Evolutionary conservation across 2,888 invertebrate genomes (phyloP), one percentile per base, ranked within the genome.

Genomic region (Poecilobothrus nobilitatus): DNA sequence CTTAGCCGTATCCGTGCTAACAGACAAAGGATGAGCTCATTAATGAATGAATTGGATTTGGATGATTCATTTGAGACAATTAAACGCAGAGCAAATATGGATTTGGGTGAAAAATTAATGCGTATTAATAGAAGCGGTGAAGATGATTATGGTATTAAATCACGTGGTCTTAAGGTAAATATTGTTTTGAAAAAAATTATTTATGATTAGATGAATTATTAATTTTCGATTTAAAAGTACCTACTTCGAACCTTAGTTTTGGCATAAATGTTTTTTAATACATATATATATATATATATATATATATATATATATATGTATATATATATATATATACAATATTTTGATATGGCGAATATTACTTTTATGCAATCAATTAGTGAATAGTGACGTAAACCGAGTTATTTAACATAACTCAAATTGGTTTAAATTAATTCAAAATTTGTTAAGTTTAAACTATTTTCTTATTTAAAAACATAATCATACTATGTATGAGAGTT

Each of bases 1-100:
- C 79, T 88, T 71, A 85, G 83, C 76, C 85, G 87, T 74, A 84
- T 88, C 73, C 85, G 87, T 73, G 86, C 87, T 69, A 83, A 84
- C 74, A 87, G 86, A 79, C 86, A 85, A 78, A 27, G 27, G 27
- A 70, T 70, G 21, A 9, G 69, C 6, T 67, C 70, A 41, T 61
- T 72, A n/a, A 66, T 71, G 5, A 70, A 70, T 34, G 71, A 73
- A 27, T 82, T 87, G 66, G 88, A 89, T 73, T 84, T 89, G 74
- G 88, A 88, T 70, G 85, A 83, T 76, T 84, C 85, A 67, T 84
- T 87, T 15, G 80, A 84, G 71, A 86, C 83, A 73, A 80, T 87
- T 41, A 86, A 85, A 74, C 85, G 84, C 71, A 84, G 86, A 71
- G 83, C 86, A 72, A 76, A 83, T 67, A 21, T 69, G 10, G 70